These are phyloP conservation scores for Melikaiella ostensackeni DNA, from an alignment of 2,888 invertebrate species.

Conservation along the genomic window DNA sequence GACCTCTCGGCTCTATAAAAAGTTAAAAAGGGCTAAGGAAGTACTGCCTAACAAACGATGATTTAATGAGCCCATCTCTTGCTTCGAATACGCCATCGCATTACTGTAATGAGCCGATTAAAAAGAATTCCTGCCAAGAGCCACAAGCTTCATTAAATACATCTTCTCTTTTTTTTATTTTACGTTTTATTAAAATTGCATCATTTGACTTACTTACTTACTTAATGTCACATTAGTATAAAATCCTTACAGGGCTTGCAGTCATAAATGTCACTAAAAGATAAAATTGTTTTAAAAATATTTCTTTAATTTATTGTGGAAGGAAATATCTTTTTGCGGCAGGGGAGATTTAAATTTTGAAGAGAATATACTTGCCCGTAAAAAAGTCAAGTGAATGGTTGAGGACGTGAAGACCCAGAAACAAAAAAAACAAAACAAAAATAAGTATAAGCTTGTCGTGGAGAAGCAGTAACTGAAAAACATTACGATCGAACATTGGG, in stretches of 20 bases:
- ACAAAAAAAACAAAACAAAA: not conserved
- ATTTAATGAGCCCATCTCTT: conserved; percentile 33
- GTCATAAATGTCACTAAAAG: too few relatives aligned
- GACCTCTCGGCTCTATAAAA: conserved; percentile 1
- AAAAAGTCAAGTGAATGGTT: conserved; percentile 6
- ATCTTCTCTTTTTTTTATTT: not conserved
- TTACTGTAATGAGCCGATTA: conserved; percentile 30
- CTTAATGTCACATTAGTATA: not conserved
- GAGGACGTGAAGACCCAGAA: not conserved
- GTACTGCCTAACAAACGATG: conserved; percentile 22
- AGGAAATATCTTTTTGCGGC: not conserved
- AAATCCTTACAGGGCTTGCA: not conserved
- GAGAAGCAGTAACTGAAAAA: conserved; percentile 11
- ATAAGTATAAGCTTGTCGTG: conserved; percentile 13
- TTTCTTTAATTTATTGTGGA: not conserved
- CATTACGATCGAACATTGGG: conserved; percentile 18
- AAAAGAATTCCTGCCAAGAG: conserved; percentile 16
- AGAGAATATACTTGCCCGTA: not conserved
- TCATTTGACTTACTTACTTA: conserved; percentile 15
- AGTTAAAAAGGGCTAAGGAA: conserved; percentile 18
- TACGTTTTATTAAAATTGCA: conserved; percentile 24
- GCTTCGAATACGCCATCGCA: conserved; percentile 13
- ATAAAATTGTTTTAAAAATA: not conserved
- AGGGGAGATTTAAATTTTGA: not conserved
- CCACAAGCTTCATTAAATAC: conserved; percentile 20